Evolutionary conservation across 2,797 vertebrate species (phyloP).

Genomic region (Spondyliosoma cantharus): DNA sequence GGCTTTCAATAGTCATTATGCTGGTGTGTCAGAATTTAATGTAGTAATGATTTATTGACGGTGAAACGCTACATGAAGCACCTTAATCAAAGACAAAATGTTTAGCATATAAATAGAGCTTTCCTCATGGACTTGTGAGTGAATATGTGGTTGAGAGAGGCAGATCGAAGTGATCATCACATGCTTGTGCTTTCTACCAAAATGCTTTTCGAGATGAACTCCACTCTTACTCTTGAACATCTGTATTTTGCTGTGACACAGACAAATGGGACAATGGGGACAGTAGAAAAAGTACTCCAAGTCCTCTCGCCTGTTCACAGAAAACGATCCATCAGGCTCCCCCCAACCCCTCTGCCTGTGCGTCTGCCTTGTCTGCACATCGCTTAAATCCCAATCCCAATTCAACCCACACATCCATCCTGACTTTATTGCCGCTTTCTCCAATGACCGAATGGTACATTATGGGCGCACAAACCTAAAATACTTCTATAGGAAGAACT

Average conservation of each 20-base stretch:
- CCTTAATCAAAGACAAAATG: slow-evolving; percentile 40
- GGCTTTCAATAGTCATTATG: slow-evolving; percentile 32
- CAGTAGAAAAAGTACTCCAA: slow-evolving; percentile 81
- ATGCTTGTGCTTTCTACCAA: slow-evolving; percentile 62
- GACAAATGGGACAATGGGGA: slow-evolving; percentile 84
- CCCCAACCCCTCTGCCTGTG: slow-evolving; percentile 55
- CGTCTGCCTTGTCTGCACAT: slow-evolving; percentile 77
- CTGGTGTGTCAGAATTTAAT: slow-evolving; percentile 44
- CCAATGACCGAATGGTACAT: slow-evolving; percentile 58
- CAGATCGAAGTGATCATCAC: slow-evolving; percentile 73
- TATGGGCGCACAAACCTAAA: slow-evolving; percentile 49
- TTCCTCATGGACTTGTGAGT: slow-evolving; percentile 45
- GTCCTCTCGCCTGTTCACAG: slow-evolving; percentile 73
- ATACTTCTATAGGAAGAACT: slow-evolving; percentile 50
- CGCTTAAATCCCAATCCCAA: slow-evolving; percentile 76
- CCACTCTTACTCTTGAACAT: slow-evolving; percentile 73
- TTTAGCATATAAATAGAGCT: slow-evolving; percentile 51
- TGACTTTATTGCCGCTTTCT: slow-evolving; percentile 65
- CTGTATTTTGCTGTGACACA: slow-evolving; percentile 81
- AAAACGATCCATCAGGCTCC: slow-evolving; percentile 81
- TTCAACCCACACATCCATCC: slow-evolving; percentile 75
- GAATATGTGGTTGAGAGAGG: slow-evolving; percentile 54
- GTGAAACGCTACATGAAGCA: slow-evolving; percentile 21
- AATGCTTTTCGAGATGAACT: slow-evolving; percentile 77
- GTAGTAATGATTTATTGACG: slow-evolving; percentile 52